phyloP scores from a whole-genome alignment of 2,113 vertebrate species.

The Tricholaema leucomelas region DNA sequence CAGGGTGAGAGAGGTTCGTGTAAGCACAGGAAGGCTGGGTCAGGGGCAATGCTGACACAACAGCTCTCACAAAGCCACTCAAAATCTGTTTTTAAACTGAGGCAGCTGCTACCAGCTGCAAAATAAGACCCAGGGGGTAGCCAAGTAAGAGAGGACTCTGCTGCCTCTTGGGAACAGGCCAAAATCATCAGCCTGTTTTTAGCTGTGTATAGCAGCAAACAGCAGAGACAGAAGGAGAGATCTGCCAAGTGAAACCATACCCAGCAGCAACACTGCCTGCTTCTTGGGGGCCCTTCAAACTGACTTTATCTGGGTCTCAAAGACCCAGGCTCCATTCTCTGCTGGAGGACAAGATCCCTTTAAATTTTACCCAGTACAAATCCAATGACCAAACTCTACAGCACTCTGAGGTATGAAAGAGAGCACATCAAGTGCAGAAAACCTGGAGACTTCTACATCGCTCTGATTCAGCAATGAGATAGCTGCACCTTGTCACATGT shows the following conservation, averaged over 20 bases:
- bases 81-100: neutral
- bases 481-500: neutral
- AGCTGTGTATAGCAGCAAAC: neutral
- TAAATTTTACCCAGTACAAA: neutral
- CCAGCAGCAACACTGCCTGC: neutral
- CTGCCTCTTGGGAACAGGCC: neutral
- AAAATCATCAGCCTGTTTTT: neutral
- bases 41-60: neutral
- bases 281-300: neutral
- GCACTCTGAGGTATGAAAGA: neutral
- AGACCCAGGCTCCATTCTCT: neutral
- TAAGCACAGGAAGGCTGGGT: neutral
- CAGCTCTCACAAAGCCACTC: neutral
- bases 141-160: neutral
- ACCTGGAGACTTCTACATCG: neutral
- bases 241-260: neutral
- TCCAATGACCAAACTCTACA: neutral
- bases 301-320: neutral
- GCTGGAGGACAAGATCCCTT: neutral
- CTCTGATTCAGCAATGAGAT: neutral
- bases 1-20: neutral
- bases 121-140: neutral
- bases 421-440: neutral
- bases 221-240: neutral
- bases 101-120: conserved; percentile 27